phyloP scores from a whole-genome alignment of 2,113 vertebrate genomes.

The Cheirogaleus medius region DNA sequence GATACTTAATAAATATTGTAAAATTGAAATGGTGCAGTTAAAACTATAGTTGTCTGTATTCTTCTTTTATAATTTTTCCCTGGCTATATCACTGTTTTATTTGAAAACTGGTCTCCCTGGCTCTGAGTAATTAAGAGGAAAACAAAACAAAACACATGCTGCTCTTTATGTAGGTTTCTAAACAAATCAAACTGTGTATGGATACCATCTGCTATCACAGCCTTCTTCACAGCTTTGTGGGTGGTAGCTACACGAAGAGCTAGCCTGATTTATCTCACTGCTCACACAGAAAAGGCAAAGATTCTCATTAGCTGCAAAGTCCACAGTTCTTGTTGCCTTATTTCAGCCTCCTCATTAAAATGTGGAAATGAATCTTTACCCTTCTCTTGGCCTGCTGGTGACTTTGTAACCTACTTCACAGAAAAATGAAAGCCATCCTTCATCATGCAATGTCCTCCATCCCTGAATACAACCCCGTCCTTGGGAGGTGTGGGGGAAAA shows the following conservation, averaged over 20 bases:
- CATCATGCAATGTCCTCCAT: background rate
- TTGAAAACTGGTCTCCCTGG: constrained; percentile 70
- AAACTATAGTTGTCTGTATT: background rate
- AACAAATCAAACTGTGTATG: constrained; percentile 71
- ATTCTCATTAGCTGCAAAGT: constrained; percentile 15
- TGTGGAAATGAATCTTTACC: background rate
- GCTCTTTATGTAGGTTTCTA: constrained; percentile 72
- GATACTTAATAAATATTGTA: background rate
- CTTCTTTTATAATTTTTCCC: constrained; percentile 31
- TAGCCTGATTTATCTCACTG: background rate
- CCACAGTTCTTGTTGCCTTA: constrained; percentile 6
- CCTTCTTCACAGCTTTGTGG: constrained; percentile 36
- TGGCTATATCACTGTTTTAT: constrained; percentile 29
- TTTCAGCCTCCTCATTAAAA: background rate
- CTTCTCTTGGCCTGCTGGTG: background rate
- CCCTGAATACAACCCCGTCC: background rate
- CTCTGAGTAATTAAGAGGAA: constrained; percentile 76
- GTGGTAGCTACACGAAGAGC: constrained; percentile 35
- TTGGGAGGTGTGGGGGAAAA: background rate
- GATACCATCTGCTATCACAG: constrained; percentile 73
- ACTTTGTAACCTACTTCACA: constrained; percentile 14
- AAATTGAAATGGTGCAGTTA: background rate
- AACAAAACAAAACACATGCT: constrained; percentile 75
- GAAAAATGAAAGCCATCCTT: constrained; percentile 9
- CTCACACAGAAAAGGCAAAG: constrained; percentile 27